Conservation (phyloP, 1,140 invertebrate genomes). For the Caenorhabditis inopinata region DNA sequence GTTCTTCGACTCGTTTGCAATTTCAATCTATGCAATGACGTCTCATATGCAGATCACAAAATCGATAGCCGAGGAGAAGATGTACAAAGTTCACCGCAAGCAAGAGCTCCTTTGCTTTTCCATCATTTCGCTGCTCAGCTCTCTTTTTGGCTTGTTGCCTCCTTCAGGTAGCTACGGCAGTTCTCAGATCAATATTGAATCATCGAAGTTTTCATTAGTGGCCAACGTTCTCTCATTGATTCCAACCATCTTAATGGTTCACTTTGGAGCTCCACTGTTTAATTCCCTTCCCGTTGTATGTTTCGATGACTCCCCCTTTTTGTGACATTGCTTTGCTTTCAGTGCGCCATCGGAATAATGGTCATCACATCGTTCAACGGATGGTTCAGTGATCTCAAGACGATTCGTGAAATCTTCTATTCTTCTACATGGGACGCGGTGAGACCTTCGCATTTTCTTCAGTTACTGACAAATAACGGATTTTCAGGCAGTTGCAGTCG, state of each 20-base stretch:
- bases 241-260: slow-evolving; percentile 18
- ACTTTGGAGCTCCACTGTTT: slow-evolving; percentile 7
- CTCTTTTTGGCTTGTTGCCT: slow-evolving; percentile 1
- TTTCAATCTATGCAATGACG: slow-evolving; percentile 5
- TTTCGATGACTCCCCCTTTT: background rate
- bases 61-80: slow-evolving; percentile 16
- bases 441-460: too few relatives aligned
- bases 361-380: slow-evolving; percentile 8
- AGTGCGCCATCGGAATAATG: slow-evolving; percentile 13
- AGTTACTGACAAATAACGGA: too few relatives aligned
- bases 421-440: slow-evolving; percentile 9
- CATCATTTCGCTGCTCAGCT: background rate
- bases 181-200: slow-evolving; percentile 12
- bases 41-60: slow-evolving; percentile 18
- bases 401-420: slow-evolving; percentile 13
- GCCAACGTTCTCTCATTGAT: background rate
- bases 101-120: slow-evolving; percentile 2
- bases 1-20: slow-evolving; percentile 1
- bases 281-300: background rate
- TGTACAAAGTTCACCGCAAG: slow-evolving; percentile 16
- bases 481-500: background rate
- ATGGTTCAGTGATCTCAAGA: slow-evolving; percentile 21
- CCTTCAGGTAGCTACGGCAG: slow-evolving; percentile 12
- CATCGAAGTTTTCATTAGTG: background rate
- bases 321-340: background rate